Evolutionary conservation across 2,888 invertebrate genomes (phyloP), one percentile per base, ranked within the genome.

Genomic region (Nomada ruficornis): DNA sequence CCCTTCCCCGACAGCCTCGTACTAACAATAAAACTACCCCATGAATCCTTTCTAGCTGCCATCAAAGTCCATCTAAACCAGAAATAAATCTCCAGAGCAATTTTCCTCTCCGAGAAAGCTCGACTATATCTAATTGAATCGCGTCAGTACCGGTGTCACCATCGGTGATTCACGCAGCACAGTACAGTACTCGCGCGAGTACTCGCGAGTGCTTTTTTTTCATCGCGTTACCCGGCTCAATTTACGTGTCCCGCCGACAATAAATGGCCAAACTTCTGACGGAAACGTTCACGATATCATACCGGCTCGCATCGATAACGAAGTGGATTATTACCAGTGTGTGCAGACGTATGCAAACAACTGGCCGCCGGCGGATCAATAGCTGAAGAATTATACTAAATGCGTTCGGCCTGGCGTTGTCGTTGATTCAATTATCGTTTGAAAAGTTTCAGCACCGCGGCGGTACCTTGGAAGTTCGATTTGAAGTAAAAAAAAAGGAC

Each of bases 361-460:
- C 5, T 15, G 23, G 23, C 7, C 42, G 11, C 36, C 26, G 18
- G 7, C 26, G 55, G 55, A 57, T 68, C 68, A 42, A 68, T 68
- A 68, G 20, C 20, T 20, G 20, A 54, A 11, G 23, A 55, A 26
- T 68, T 44, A 18, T 20, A 65, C 55, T 26, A 64, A 47, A 65
- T 44, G 55, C 18, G n/a, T 36, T 13, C 29, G 13, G 20, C n/a
- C 26, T 13, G 23, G 68, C 9, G n/a, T 23, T n/a, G n/a, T 15
- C 50, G 26, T 36, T 60, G 52, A 75, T 69, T 69, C 60, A 15
- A 75, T 70, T 52, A 44, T 20, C 36, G 20, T 42, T 44, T 3
- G n/a, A n/a, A 75, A 52, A 52, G 15, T n/a, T 52, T 75, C 60
- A 2, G 9, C 15, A 13, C 10, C 36, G 36, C 36, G 55, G 3